Evolutionary conservation across 2,113 vertebrate species (phyloP), one percentile per base, ranked within the genome.

Genomic region (Calcarius ornatus): DNA sequence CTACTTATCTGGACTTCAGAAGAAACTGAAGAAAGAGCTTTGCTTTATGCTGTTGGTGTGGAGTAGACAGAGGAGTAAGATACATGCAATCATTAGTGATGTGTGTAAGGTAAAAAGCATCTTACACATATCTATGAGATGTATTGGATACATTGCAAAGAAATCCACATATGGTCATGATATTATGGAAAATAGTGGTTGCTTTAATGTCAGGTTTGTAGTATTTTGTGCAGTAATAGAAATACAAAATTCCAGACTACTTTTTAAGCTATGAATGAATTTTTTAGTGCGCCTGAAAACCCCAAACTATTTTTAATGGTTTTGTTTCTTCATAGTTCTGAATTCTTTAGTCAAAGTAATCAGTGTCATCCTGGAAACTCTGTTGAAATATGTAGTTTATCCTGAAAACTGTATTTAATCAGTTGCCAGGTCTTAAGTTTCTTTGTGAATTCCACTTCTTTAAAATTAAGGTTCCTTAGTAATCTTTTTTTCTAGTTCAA

Each of bases 121-220:
- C 43, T 76, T 17, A 6, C 37, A 17, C 2, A 0, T 45, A 21
- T 53, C 31, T 61, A 0, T 61, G 35, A 66, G 16, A 42, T 45
- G 20, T 3, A 4, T 37, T 63, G 16, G 4, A 9, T 81, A 57
- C 30, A 42, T 37, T 63, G 37, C 21, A 35, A 85, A 87, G 31
- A 59, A 81, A 57, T 42, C 12, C 61, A 18, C 8, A 7, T 57
- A 7, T 2, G 3, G 16, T 54, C 15, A 10, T 35, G 15, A 37
- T 45, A 7, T n/a, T 73, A 1, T 81, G 28, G 23, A 77, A 78
- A 80, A 25, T 4, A 84, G 13, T 22, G 28, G 19, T 77, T 6
- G 1, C 9, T 73, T 81, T 57, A 42, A n/a, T 69, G 19, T 72
- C n/a, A 69, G 10, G 19, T 92, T 90, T 76, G 30, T 63, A 63